Evolutionary conservation across 2,113 vertebrate species (phyloP).

Genomic region (Scomber scombrus): DNA sequence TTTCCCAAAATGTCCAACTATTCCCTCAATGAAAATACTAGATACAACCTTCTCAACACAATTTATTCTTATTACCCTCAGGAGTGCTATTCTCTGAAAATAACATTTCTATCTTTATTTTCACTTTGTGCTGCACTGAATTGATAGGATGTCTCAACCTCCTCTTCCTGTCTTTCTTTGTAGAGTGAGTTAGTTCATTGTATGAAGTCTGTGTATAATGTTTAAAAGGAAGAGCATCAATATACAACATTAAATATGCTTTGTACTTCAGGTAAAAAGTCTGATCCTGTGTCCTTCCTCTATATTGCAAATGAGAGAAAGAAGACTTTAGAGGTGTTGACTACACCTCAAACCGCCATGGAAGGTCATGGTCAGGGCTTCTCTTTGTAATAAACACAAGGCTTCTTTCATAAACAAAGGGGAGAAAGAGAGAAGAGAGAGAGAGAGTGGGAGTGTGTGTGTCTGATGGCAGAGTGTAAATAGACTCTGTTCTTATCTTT

Average conservation of each 20-base stretch:
- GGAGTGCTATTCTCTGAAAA: background rate
- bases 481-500: slow-evolving; percentile 77
- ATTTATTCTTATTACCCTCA: background rate
- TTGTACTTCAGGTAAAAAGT: slow-evolving; percentile 55
- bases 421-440: slow-evolving; percentile 27
- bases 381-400: slow-evolving; percentile 65
- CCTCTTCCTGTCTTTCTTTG: slow-evolving; percentile 55
- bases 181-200: slow-evolving; percentile 10
- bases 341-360: slow-evolving; percentile 43
- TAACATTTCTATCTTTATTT: slow-evolving; percentile 18
- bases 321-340: slow-evolving; percentile 45
- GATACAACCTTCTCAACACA: background rate
- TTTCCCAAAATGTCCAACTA: slow-evolving; percentile 13
- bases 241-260: slow-evolving; percentile 37
- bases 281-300: slow-evolving; percentile 50
- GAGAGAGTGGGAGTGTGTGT: slow-evolving; percentile 15
- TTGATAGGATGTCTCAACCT: slow-evolving; percentile 33
- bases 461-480: slow-evolving; percentile 39
- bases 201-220: slow-evolving; percentile 23
- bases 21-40: background rate
- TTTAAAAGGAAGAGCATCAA: slow-evolving; percentile 57
- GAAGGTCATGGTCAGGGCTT: slow-evolving; percentile 65
- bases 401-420: slow-evolving; percentile 66
- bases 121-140: slow-evolving; percentile 29
- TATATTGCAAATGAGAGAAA: slow-evolving; percentile 41